Base-by-base conservation (phyloP, 2,888 invertebrate species). In the Amphipoea lucens region DNA sequence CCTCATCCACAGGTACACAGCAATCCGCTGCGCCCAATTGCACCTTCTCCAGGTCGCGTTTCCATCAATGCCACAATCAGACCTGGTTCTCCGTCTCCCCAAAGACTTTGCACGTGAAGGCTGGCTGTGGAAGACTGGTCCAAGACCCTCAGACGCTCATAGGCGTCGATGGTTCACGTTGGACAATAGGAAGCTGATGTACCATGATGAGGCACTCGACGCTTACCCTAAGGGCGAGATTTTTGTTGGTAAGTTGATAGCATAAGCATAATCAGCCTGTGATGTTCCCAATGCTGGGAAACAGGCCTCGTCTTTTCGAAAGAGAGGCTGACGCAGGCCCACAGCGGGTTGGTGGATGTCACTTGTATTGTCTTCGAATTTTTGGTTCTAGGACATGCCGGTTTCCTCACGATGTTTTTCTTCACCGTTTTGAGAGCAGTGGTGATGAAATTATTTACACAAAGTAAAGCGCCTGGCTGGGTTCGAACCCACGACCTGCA, bases 151-250 rank as follows among this genome's bases (percentile, higher is more conserved):
- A 7, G 99, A 99, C 92, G 98, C 98, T 0, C 99, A 98, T 92
- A 98, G 98, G 87, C 98, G 98, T 88, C 96, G 99, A 71, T 99
- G 99, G 99, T 99, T 99, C 93, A 98, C 98, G 0, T 94, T 99
- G 67, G 99, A 99, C 90, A 98, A 98, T 90, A 97, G 99, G 85
- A 99, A 99, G 93, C 96, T 99, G n/a, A 99, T 99, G 98, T 99
- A 99, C 92, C 98, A 99, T 91, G 98, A 98, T 92, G 98, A 98
- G 91, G 98, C 98, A 2, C 95, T 99, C 93, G 98, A 98, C 92
- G 98, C 99, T 4, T 98, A 98, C 95, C 98, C 99, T 0, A 99
- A 99, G 95, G 99, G 99, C 72, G 99, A 99, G 96, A 98, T 99
- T 89, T 99, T 99, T 94, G 96, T 99, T 88, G 99, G 99, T 92